These are phyloP conservation scores for Sebastes steindachneri DNA, from an alignment of 2,797 vertebrate genomes.

Conservation along the genomic window DNA sequence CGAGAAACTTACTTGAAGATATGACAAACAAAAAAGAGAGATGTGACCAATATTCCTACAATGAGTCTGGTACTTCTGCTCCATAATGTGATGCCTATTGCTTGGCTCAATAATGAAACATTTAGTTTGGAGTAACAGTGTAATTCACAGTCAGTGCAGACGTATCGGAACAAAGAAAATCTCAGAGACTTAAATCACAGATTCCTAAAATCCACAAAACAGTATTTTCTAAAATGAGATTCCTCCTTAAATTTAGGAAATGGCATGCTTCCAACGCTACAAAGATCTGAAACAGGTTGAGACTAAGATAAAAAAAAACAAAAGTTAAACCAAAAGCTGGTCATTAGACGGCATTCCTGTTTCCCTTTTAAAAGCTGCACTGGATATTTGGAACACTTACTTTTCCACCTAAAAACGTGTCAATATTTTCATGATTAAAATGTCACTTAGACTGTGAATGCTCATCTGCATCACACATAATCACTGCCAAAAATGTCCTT, in stretches of 20 bases:
- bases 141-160: conserved; percentile 47
- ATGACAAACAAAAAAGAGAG: conserved; percentile 10
- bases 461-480: not conserved
- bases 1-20: not conserved
- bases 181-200: not conserved
- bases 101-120: conserved; percentile 15
- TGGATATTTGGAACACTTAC: conserved; percentile 17
- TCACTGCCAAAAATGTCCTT: not conserved
- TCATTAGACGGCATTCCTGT: conserved; percentile 4
- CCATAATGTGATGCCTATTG: conserved; percentile 5
- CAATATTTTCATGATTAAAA: conserved; percentile 16
- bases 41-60: not conserved
- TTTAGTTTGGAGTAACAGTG: conserved; percentile 3
- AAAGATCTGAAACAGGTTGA: not conserved
- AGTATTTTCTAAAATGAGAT: conserved; percentile 11
- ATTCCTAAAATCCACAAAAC: conserved; percentile 28
- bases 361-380: conserved; percentile 32
- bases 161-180: conserved; percentile 22
- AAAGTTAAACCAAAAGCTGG: not conserved
- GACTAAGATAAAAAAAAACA: not conserved
- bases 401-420: not conserved
- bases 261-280: conserved; percentile 2
- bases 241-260: conserved; percentile 11
- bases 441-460: not conserved
- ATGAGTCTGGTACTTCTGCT: not conserved